A percentile compares a stretch with the other conserved stretches of the same genome.
phyloP scores from a whole-genome alignment of 2,797 vertebrate genomes.

The Tapirus indicus region DNA sequence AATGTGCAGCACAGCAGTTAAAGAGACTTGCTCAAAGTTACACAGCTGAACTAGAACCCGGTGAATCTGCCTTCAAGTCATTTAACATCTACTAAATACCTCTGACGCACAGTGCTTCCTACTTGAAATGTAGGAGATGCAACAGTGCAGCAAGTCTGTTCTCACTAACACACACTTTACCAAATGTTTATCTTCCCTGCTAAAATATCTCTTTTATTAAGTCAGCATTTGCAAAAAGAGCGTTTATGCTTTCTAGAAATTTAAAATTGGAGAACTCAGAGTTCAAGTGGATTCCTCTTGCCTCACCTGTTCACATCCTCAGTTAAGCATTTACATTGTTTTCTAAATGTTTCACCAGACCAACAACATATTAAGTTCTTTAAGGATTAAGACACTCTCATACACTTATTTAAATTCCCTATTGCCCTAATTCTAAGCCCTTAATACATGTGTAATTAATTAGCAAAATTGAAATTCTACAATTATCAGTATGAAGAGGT shows the following conservation, averaged over 20 bases:
- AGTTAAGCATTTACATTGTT: constrained; percentile 53
- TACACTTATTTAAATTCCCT: constrained; percentile 29
- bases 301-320: neutral
- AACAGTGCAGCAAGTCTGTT: neutral
- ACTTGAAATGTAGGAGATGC: neutral
- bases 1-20: neutral
- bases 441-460: constrained; percentile 9
- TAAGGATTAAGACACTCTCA: constrained; percentile 27
- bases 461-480: constrained; percentile 41
- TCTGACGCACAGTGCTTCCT: neutral
- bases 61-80: constrained; percentile 2
- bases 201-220: neutral
- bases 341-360: constrained; percentile 23
- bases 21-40: neutral
- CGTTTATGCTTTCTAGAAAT: neutral
- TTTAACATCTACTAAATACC: neutral
- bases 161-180: neutral
- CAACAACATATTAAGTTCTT: constrained; percentile 1
- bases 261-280: constrained; percentile 26
- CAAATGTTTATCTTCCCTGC: constrained; percentile 9
- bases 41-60: neutral
- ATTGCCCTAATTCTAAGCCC: constrained; percentile 2
- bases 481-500: neutral
- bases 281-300: neutral
- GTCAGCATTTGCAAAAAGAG: neutral